Base-by-base conservation (phyloP, 2,113 vertebrate genomes). In the Corythornis cristatus region DNA sequence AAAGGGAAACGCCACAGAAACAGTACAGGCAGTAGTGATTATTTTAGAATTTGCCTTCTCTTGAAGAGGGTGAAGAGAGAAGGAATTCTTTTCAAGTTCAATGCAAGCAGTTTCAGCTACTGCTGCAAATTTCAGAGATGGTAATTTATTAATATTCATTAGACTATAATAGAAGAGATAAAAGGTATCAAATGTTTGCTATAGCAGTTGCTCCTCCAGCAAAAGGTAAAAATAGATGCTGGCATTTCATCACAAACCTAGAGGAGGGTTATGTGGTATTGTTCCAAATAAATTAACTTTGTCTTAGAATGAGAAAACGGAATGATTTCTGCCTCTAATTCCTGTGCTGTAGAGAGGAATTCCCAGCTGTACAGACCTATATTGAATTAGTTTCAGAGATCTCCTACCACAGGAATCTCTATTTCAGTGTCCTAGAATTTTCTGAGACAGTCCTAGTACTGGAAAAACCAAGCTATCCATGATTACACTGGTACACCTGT, bases 111-210 rank as follows among this genome's bases (percentile, higher is more conserved):
- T 62, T 95, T 93, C 86, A 87, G 73, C 65, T 86, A 40, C 68
- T 88, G 48, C 68, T 51, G 68, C 19, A 76, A 83, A 85, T 22
- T 57, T 83, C 46, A 53, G 78, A 89, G 70, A 90, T 86, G 35
- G 56, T 61, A 67, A 93, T 94, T 89, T 96, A 68, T 96, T 95
- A 87, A 92, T 93, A 88, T 93, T 90, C 71, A 86, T 12, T 78
- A 89, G 62, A 68, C 76, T 87, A 20, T 68, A 89, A 83, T 66
- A 91, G 82, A 82, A 74, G 31, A 88, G 72, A 88, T 91, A 93
- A 92, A 92, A 88, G 48, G 76, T 23, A 81, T 26, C 48, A 87
- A 51, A 91, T 80, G 54, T 84, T 94, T 67, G 56, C 66, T 83
- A 58, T 5, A 83, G 40, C 28, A 42, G 40, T 75, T 93, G 91